A percentile compares a stretch with the other conserved stretches of the same genome.
These are phyloP conservation scores for Saguinus midas DNA, from an alignment of 2,113 vertebrate genomes.

Conservation along the genomic window DNA sequence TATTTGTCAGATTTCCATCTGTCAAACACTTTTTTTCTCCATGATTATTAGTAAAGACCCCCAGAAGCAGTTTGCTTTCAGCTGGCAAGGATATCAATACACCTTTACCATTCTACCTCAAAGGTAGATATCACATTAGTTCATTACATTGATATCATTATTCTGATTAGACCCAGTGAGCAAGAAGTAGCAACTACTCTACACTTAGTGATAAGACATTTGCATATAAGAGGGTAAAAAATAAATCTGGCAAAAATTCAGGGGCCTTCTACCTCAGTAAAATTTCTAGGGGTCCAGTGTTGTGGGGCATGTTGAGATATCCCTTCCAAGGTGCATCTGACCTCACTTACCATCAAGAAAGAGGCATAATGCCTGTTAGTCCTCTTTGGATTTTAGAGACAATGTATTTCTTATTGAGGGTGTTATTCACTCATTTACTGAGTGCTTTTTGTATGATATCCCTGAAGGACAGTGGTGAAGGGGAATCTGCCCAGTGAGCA, in stretches of 20 bases:
- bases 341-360: neutral
- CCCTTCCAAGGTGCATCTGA: neutral
- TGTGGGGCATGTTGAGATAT: neutral
- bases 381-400: neutral
- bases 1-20: neutral
- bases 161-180: neutral
- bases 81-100: neutral
- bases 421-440: neutral
- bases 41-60: neutral
- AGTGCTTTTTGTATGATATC: neutral
- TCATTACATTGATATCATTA: neutral
- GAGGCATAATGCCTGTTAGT: neutral
- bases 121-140: neutral
- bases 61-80: neutral
- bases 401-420: neutral
- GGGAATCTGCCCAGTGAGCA: neutral
- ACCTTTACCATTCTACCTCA: neutral
- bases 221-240: neutral
- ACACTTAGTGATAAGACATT: neutral
- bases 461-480: neutral
- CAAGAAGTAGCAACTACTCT: neutral
- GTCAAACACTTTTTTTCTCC: neutral
- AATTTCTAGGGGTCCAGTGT: neutral
- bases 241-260: neutral
- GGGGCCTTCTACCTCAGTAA: neutral